Evolutionary conservation across 2,797 vertebrate species (phyloP), one percentile per base, ranked within the genome.

Genomic region (Huso huso): DNA sequence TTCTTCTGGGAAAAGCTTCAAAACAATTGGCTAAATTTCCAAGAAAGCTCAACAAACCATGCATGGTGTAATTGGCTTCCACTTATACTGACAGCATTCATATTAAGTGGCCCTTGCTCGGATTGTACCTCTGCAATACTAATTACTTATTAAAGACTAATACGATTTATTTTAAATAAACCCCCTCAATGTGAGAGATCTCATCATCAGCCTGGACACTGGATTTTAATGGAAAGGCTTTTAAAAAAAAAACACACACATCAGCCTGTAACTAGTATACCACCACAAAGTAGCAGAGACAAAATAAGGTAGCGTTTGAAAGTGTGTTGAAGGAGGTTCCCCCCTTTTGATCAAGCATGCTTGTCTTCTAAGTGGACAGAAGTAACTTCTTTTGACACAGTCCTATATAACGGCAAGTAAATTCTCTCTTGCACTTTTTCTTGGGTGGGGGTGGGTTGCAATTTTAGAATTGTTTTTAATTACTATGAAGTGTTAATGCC

Each of bases 171-270:
- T 63, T 49, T 62, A 12, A 67, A 62, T 63, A 71, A 71, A 65
- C 58, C 3, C 70, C 66, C 70, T 71, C 70, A 71, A 71, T 71
- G 63, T 71, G 70, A 71, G 70, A 71, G 66, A 71, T 68, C 66
- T 71, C 70, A 71, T 64, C 49, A 70, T 55, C 65, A 67, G 69
- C 15, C 65, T 67, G 65, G 67, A 66, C 49, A 60, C 69, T 67
- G 62, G 65, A 49, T 52, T 64, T 67, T 48, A 48, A 70, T 15
- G 55, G n/a, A 63, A 2, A 67, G n/a, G 49, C 23, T 37, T 37
- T 15, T 7, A 8, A 63, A 51, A 58, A 51, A 68, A 49, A 68
- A 60, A 55, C 1, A 12, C 55, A 18, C 63, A 70, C 52, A 64
- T 59, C 65, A 61, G 64, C 62, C 67, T 49, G 57, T 49, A 8